These are phyloP conservation scores for Octodon degus DNA, from an alignment of 2,113 vertebrate genomes.

Conservation along the genomic window DNA sequence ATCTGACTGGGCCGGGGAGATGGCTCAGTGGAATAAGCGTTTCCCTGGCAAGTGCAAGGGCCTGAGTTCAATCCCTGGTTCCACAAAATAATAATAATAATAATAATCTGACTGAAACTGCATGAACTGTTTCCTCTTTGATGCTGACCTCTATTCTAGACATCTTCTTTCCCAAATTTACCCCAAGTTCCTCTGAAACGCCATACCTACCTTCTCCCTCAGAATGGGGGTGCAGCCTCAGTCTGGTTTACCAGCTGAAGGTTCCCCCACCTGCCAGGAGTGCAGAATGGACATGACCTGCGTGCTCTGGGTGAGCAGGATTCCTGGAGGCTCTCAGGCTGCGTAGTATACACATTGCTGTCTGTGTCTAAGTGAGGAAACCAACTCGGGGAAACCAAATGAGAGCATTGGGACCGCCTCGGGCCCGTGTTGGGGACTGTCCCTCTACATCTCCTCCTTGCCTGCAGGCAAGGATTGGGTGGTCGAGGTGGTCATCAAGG, in stretches of 20 bases:
- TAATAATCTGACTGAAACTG: not conserved
- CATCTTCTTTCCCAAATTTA: slow-evolving; percentile 15
- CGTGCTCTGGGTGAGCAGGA: not conserved
- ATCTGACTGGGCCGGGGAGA: no score
- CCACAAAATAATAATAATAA: no score
- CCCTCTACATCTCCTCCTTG: not conserved
- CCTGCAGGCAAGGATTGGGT: not conserved
- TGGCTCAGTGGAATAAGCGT: no score
- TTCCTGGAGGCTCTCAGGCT: not conserved
- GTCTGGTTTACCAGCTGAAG: not conserved
- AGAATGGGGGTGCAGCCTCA: not conserved
- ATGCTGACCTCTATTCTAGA: not conserved
- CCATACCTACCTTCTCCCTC: not conserved
- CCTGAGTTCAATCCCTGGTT: no score
- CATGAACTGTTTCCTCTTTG: not conserved
- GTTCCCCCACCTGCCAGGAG: not conserved
- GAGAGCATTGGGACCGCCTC: not conserved
- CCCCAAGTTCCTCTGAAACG: not conserved
- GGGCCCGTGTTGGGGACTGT: not conserved
- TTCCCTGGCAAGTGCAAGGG: no score
- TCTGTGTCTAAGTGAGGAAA: not conserved
- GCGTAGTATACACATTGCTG: not conserved
- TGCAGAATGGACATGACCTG: not conserved
- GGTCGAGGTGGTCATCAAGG: not conserved
- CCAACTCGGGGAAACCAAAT: not conserved